Base-by-base conservation (phyloP, 2,113 vertebrate species). In the Chaetops frenatus region DNA sequence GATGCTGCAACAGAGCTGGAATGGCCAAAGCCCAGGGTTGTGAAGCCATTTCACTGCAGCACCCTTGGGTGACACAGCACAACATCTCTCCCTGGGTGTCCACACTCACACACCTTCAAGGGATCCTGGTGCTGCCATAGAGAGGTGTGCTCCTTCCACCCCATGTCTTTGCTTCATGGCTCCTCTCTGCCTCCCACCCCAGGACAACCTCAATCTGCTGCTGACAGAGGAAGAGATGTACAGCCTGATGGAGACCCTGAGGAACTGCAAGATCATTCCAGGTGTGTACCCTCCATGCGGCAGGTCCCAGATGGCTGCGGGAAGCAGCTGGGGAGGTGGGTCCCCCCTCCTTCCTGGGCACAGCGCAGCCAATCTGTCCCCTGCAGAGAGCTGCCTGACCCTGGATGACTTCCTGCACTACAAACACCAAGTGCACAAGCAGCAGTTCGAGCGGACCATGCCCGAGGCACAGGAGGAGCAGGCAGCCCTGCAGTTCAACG, bases 191-290 rank as follows among this genome's bases (percentile, higher is more conserved):
- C 11, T 24, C 45, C 48, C 7, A n/a, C 21, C 9, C 27, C 94
- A 99, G 99, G 99, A 99, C 97, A 99, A 99, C 91, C 98, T 99
- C 86, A 99, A 99, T 95, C 98, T 99, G 64, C 98, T 99, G 66
- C 98, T 99, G 54, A 99, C 99, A 1, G 99, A 99, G 38, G 99
- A 99, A 51, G 99, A 99, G 97, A 99, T 99, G 99, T 99, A 99
- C 92, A 99, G 99, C 95, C 98, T 99, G 42, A 98, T 98, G 96
- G 98, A 99, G 95, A 99, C 98, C 56, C 98, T 99, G 95, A 98
- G 95, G 83, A 98, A 98, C 60, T 99, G 99, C 97, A 99, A 99
- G 97, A 98, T 99, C 95, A 99, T 99, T 85, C 99, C 99, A 86
- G 99, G 99, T 99, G 91, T 28, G 78, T 33, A 78, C 19, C 9